phyloP scores from a whole-genome alignment of 1,140 invertebrate genomes.

The Homarus americanus region DNA sequence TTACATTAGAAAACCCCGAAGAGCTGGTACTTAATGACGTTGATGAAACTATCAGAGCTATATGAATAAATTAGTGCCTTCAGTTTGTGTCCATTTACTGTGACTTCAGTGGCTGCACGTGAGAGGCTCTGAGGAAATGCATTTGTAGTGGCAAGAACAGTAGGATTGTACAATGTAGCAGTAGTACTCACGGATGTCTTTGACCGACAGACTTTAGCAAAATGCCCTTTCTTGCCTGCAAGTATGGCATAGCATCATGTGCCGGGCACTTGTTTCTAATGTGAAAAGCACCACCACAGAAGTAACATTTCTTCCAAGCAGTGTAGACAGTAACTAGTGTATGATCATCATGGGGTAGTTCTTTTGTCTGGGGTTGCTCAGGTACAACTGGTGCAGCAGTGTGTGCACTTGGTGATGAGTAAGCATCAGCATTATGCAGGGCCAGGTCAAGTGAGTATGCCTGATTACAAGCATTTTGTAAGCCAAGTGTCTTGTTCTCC shows the following conservation, averaged over 20 bases:
- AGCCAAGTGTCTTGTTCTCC: constrained; percentile 26
- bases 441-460: constrained; percentile 35
- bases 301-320: constrained; percentile 12
- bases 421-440: constrained; percentile 18
- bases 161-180: background rate
- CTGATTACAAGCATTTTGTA: constrained; percentile 34
- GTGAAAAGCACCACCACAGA: constrained; percentile 15
- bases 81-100: background rate
- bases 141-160: background rate
- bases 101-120: background rate
- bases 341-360: background rate
- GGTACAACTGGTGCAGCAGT: constrained; percentile 18
- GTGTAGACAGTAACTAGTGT: constrained; percentile 1
- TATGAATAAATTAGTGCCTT: background rate
- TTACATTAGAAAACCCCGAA: constrained; percentile 26
- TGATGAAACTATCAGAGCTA: constrained; percentile 17
- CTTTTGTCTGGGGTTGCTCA: background rate
- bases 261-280: background rate
- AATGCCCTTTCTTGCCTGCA: constrained; percentile 38
- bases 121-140: background rate
- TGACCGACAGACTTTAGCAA: constrained; percentile 17
- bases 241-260: constrained; percentile 24
- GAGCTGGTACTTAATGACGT: constrained; percentile 28
- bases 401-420: background rate
- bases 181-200: background rate